Evolutionary conservation across 2,888 invertebrate genomes (phyloP), one percentile per base, ranked within the genome.

Genomic region (Synergus japonicus): DNA sequence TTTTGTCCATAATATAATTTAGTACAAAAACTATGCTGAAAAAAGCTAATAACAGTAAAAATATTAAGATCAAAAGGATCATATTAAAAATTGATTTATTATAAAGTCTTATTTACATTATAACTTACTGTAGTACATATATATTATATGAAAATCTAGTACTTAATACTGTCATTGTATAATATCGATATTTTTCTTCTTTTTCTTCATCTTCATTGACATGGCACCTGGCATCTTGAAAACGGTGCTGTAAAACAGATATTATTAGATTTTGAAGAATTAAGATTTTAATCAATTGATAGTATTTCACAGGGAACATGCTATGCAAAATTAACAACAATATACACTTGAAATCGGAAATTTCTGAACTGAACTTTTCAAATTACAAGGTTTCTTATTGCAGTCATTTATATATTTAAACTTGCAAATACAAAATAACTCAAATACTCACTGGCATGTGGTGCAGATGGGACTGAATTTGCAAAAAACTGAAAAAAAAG

Each of bases 401-500:
- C 37, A 4, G 37, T 37, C 37, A 37, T 37, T 37, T 37, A 37
- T 37, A 37, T 37, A 5, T 37, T 37, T 37, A 37, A 7, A 37
- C 37, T 37, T 37, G 4, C 37, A 37, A 2, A 29, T 29, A 29
- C 29, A 29, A 29, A 29, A 67, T 76, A 79, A 76, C 77, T 82
- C 41, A 83, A 76, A 90, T 93, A 97, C 97, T 96, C 93, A 97
- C 97, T 98, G 98, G 92, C 99, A 99, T 60, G 98, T 99, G 41
- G 98, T 98, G 92, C 99, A 99, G 87, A 99, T 98, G 0, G 99
- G 98, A 91, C 98, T 98, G 93, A 98, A 98, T 92, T 97, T 97
- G 93, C 99, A 99, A 93, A 98, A 99, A 86, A 99, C 98, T 97
- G 93, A 89, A 94, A 94, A 87, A 93, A 93, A 89, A 88, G 46